Conservation (phyloP, 2,888 invertebrate genomes). For the Isoperla grammatica region DNA sequence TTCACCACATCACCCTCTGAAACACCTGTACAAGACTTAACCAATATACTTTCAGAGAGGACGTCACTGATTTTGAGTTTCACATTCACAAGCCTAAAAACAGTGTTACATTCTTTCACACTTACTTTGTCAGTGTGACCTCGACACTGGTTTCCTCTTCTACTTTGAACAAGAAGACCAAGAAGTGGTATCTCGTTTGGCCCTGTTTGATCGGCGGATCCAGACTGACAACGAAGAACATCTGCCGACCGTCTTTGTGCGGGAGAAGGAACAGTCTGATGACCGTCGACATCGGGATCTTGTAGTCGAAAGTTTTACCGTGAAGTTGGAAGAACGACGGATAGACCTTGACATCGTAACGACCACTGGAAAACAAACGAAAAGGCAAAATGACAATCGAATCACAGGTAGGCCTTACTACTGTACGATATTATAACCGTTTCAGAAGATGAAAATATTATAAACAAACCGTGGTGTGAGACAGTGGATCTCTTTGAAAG, state of each 20-base stretch:
- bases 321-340: slow-evolving; percentile 87
- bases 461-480: slow-evolving; percentile 85
- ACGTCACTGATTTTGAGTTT: too few relatives aligned
- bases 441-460: neutral
- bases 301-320: slow-evolving; percentile 99
- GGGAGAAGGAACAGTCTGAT: slow-evolving; percentile 89
- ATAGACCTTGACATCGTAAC: slow-evolving; percentile 94
- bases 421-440: neutral
- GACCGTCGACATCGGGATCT: slow-evolving; percentile 97
- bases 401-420: slow-evolving; percentile 41
- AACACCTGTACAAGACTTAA: too few relatives aligned
- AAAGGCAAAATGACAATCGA: slow-evolving; percentile 42
- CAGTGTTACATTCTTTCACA: too few relatives aligned
- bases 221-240: slow-evolving; percentile 93
- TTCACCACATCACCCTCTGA: too few relatives aligned
- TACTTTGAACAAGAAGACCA: slow-evolving; percentile 89
- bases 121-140: slow-evolving; percentile 85
- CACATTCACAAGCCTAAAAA: too few relatives aligned
- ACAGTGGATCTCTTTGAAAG: slow-evolving; percentile 94
- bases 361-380: slow-evolving; percentile 71
- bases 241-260: slow-evolving; percentile 95
- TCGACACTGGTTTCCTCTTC: slow-evolving; percentile 87
- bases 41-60: too few relatives aligned
- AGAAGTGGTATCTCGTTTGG: slow-evolving; percentile 95
- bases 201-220: slow-evolving; percentile 99